Base-by-base conservation (phyloP, 1,140 invertebrate genomes). In the Euglossa dilemma region DNA sequence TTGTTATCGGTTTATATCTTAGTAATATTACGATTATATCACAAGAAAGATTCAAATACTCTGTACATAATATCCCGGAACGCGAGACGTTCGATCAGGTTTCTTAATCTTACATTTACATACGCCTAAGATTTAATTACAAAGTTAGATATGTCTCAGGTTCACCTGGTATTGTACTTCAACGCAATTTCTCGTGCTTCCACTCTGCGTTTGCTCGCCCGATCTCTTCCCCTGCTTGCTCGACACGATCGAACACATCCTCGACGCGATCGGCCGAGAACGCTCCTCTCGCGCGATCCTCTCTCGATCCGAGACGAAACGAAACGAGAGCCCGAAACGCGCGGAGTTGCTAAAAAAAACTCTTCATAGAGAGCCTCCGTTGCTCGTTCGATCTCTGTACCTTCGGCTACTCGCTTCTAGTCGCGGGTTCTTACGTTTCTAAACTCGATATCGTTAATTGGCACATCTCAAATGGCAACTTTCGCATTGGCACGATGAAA, bases 41-140 rank as follows among this genome's bases (percentile, higher is more conserved):
- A 94, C 93, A 94, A 94, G 93, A 94, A 94, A 94, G 93, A 94
- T 94, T 93, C 90, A 92, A 94, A 94, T 93, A 93, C 91, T 93
- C 93, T 94, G 93, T 94, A 94, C 94, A 94, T 86, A 89, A 89
- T 92, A 66, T 80, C 81, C 91, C 83, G 88, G 90, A 92, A 92
- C 91, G 92, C 93, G 89, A 92, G 90, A 91, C 93, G 91, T 52
- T 66, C 56, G 76, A 47, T 74, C 64, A 80, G 85, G 77, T 70
- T 83, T 87, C 80, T 87, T 88, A 91, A 87, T 91, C 90, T 92
- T 92, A 92, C 88, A 90, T 91, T 89, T 92, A 85, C 78, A 83
- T 88, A 91, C 87, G 87, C 88, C 89, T 92, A 93, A 89, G 86
- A 88, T 93, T 92, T 92, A 93, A 91, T 93, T 93, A 94, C 93